Percentiles rank a stretch among this genome's conserved stretches.
Evolutionary conservation across 2,888 invertebrate species (phyloP).

Genomic region (Ecdyonurus torrentis): DNA sequence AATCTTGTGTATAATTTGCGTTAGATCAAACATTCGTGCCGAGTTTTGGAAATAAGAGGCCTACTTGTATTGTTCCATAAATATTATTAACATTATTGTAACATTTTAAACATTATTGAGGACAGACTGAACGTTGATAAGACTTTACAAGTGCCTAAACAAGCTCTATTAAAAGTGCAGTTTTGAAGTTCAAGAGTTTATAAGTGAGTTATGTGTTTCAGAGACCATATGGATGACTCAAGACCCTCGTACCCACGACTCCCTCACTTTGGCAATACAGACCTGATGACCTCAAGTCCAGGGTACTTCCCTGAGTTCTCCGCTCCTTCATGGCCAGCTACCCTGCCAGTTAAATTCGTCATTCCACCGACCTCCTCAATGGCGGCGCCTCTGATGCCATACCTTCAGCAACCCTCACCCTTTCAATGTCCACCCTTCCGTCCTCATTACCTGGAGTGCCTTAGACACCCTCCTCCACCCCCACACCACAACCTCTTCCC

Average conservation of each 20-base stretch:
- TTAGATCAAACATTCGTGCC: too few relatives aligned
- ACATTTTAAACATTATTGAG: too few relatives aligned
- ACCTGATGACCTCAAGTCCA: background rate
- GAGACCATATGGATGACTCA: background rate
- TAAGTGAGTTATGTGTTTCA: background rate
- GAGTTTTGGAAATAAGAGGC: too few relatives aligned
- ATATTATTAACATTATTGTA: too few relatives aligned
- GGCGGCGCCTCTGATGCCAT: background rate
- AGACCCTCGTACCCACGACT: background rate
- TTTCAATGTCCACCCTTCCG: background rate
- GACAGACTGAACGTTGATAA: too few relatives aligned
- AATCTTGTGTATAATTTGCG: too few relatives aligned
- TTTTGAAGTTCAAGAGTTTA: too few relatives aligned
- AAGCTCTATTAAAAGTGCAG: too few relatives aligned
- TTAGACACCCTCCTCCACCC: background rate
- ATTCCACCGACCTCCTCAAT: slow-evolving; percentile 2
- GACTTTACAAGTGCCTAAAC: too few relatives aligned
- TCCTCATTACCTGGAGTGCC: background rate
- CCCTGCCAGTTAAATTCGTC: slow-evolving; percentile 8
- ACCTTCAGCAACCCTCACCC: background rate
- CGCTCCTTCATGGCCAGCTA: background rate
- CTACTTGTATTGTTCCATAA: too few relatives aligned
- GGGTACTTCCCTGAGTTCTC: background rate
- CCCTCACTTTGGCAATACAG: background rate
- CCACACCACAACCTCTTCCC: background rate